Conservation (phyloP, 2,797 vertebrate species). For the Dryobates pubescens region DNA sequence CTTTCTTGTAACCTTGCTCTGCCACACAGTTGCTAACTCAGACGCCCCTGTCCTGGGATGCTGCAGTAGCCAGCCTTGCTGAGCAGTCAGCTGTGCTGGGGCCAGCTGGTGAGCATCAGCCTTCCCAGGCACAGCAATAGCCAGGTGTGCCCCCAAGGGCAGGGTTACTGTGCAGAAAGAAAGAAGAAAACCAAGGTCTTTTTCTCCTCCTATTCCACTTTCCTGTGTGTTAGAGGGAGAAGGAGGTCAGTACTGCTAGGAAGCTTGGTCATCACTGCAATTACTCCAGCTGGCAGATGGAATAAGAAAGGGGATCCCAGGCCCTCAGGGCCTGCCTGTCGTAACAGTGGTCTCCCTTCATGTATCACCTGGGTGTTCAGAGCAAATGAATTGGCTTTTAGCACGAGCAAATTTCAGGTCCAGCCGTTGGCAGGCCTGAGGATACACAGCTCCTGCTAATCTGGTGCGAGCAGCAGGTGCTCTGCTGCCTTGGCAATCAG, state of each 20-base stretch:
- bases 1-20: background rate
- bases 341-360: background rate
- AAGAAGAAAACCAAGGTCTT: background rate
- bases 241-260: background rate
- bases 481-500: background rate
- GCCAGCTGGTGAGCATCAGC: background rate
- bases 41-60: background rate
- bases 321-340: background rate
- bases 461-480: background rate
- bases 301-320: background rate
- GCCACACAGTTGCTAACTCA: background rate
- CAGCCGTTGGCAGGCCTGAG: no score
- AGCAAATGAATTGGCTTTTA: background rate
- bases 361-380: background rate
- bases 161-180: background rate
- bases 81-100: background rate
- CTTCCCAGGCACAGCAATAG: background rate
- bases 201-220: background rate
- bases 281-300: background rate
- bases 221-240: background rate
- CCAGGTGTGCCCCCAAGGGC: background rate
- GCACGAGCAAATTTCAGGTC: background rate
- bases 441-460: background rate
- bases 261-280: background rate
- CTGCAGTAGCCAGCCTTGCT: background rate